Conservation (phyloP, 2,888 invertebrate genomes). For the Gymnocheta viridis region DNA sequence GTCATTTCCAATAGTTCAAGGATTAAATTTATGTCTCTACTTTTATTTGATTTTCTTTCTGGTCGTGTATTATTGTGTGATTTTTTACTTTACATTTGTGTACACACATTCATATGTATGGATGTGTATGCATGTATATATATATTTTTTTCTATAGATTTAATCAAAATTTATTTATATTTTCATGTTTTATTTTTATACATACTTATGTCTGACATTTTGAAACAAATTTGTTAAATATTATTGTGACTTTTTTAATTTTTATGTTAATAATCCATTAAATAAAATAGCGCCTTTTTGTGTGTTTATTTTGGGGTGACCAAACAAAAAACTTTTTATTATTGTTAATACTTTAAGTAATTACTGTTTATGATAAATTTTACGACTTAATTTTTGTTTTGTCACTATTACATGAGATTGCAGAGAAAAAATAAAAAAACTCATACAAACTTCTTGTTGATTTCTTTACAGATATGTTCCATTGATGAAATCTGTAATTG, state of each 20-base stretch:
- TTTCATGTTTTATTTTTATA: constrained; percentile 23
- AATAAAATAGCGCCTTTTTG: constrained; percentile 20
- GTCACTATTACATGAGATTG: background rate
- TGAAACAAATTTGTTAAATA: constrained; percentile 36
- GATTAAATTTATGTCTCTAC: constrained; percentile 72
- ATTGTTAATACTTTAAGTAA: constrained; percentile 63
- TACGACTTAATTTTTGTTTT: constrained; percentile 57
- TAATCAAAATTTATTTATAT: constrained; percentile 42
- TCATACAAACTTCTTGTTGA: background rate
- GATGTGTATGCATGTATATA: background rate
- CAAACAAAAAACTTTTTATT: constrained; percentile 43
- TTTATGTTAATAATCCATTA: constrained; percentile 55
- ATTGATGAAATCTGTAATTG: background rate
- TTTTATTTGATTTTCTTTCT: constrained; percentile 52
- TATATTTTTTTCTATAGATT: constrained; percentile 34
- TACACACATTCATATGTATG: no score
- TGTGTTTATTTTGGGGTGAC: constrained; percentile 9
- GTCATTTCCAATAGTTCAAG: constrained; percentile 67
- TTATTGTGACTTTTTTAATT: constrained; percentile 11
- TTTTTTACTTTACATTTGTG: background rate
- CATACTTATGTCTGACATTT: constrained; percentile 5
- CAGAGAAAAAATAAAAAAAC: constrained; percentile 9
- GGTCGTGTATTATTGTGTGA: constrained; percentile 21
- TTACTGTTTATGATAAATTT: constrained; percentile 58
- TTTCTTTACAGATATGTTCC: background rate